These are phyloP conservation scores for Mesopsocus fuscifrons DNA, from an alignment of 2,888 invertebrate species.

Conservation along the genomic window DNA sequence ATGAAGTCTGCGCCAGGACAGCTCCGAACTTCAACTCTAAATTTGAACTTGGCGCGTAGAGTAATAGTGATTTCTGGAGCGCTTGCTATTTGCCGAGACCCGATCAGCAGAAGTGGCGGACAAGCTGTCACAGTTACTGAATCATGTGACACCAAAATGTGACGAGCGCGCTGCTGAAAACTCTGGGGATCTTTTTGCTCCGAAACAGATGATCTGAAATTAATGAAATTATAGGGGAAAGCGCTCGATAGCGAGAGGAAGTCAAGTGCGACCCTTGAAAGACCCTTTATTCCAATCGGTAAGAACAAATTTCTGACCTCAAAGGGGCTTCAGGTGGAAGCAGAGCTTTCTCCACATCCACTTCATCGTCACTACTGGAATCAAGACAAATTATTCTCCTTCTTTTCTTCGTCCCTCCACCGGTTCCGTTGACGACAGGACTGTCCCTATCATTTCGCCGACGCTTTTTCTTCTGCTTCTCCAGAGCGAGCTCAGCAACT, in stretches of 20 bases:
- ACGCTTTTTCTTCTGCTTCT: conserved; percentile 12
- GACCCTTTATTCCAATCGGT: no score
- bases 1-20: background rate
- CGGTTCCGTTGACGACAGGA: no score
- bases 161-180: no score
- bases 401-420: background rate
- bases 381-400: background rate
- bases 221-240: no score
- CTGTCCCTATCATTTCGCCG: conserved; percentile 10
- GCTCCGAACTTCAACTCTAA: background rate
- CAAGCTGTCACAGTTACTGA: no score
- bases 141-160: no score
- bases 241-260: no score
- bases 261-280: no score
- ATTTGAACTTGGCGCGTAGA: background rate
- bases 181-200: no score
- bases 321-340: no score
- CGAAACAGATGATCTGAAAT: no score
- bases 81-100: background rate
- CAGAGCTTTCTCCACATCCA: background rate
- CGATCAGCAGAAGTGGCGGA: background rate
- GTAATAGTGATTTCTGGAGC: conserved; percentile 1
- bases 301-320: no score
- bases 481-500: conserved; percentile 22
- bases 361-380: conserved; percentile 6